Percentiles rank a stretch among this genome's conserved stretches.
Evolutionary conservation across 2,888 invertebrate species (phyloP).

Genomic region (Tuberolachnus salignus): DNA sequence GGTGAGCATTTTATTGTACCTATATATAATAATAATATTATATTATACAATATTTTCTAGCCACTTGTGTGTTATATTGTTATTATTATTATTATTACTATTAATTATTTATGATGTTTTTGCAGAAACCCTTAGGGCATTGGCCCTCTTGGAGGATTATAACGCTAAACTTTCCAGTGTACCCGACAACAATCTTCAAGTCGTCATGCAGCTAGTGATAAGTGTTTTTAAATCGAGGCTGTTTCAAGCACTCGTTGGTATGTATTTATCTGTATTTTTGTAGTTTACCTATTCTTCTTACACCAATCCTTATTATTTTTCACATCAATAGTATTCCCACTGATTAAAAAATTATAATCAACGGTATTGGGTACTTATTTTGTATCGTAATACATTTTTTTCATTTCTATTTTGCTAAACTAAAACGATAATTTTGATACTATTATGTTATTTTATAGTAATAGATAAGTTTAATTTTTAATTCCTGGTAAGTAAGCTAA

Average conservation of each 20-base stretch:
- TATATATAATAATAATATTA: neutral
- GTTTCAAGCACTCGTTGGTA: conserved; percentile 97
- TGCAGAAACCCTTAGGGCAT: conserved; percentile 95
- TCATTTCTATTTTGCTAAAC: too few species aligned
- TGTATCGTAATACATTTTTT: too few species aligned
- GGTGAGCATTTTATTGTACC: conserved; percentile 12
- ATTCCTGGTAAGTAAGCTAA: too few species aligned
- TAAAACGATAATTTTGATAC: too few species aligned
- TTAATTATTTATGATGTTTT: neutral
- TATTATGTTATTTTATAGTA: too few species aligned
- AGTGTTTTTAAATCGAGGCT: conserved; percentile 97
- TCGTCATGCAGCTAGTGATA: conserved; percentile 97
- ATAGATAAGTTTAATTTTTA: too few species aligned
- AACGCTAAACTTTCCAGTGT: conserved; percentile 92
- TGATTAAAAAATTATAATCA: too few species aligned
- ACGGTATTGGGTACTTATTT: too few species aligned
- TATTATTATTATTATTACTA: conserved; percentile 13
- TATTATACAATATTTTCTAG: neutral
- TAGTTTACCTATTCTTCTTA: too few species aligned
- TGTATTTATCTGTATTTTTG: conserved; percentile 62
- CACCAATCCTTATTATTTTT: too few species aligned
- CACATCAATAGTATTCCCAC: too few species aligned
- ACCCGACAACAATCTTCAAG: conserved; percentile 91
- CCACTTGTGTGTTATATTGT: neutral
- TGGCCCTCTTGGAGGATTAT: conserved; percentile 98